A percentile compares a stretch with the other conserved stretches of the same genome.
phyloP scores from a whole-genome alignment of 2,113 vertebrate genomes.

The Otus sunia region DNA sequence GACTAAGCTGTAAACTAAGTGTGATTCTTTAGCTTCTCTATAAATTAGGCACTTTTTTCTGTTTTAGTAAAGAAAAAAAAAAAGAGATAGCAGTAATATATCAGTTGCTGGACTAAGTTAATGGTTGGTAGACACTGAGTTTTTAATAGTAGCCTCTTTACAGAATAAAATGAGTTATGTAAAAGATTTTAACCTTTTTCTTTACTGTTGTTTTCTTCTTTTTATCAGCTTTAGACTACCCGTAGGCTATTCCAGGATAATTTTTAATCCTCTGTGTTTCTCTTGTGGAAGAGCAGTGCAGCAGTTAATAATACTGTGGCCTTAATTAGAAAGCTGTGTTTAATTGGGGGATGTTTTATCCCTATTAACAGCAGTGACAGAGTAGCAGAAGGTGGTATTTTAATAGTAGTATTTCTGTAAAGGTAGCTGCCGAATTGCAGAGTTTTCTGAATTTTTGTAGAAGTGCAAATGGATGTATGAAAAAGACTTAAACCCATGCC shows the following conservation, averaged over 20 bases:
- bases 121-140: neutral
- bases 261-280: conserved; percentile 20
- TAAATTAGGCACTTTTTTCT: neutral
- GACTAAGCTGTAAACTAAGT: neutral
- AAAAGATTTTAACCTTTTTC: neutral
- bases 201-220: neutral
- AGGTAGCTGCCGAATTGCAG: neutral
- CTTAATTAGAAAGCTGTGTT: conserved; percentile 49
- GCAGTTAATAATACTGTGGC: conserved; percentile 4
- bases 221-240: conserved; percentile 9
- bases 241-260: neutral
- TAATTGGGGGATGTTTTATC: conserved; percentile 37
- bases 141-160: neutral
- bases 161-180: neutral
- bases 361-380: conserved; percentile 7
- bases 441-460: neutral
- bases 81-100: neutral
- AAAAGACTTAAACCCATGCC: neutral
- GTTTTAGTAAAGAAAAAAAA: neutral
- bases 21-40: neutral
- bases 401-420: conserved; percentile 10
- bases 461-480: neutral
- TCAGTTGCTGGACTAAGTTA: neutral
- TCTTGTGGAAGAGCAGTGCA: neutral
- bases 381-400: conserved; percentile 4